These are phyloP conservation scores for Perizoma flavofasciatum DNA, from an alignment of 2,888 invertebrate genomes.

Conservation along the genomic window DNA sequence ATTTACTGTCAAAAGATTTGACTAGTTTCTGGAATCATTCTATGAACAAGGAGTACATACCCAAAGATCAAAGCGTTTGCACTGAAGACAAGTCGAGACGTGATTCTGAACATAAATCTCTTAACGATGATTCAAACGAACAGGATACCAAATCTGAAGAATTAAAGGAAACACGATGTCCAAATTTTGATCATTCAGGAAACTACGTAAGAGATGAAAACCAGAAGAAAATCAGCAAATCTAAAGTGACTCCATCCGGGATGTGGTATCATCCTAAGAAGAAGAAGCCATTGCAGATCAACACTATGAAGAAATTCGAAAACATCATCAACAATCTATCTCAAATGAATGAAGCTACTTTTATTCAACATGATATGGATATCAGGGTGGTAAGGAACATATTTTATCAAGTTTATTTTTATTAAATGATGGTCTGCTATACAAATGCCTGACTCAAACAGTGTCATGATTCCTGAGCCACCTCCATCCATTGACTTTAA, in stretches of 20 bases:
- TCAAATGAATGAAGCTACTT: constrained; percentile 67
- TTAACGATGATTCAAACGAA: constrained; percentile 58
- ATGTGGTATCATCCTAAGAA: constrained; percentile 80
- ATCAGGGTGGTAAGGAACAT: constrained; percentile 69
- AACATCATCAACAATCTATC: constrained; percentile 63
- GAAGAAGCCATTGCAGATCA: constrained; percentile 67
- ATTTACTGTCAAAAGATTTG: constrained; percentile 61
- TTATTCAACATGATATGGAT: constrained; percentile 79
- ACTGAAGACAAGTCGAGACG: constrained; percentile 52
- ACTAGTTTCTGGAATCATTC: constrained; percentile 62
- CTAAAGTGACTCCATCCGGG: constrained; percentile 67
- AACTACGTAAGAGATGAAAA: constrained; percentile 69
- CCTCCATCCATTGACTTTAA: too few relatives aligned
- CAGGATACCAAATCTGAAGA: constrained; percentile 56
- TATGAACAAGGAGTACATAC: constrained; percentile 46
- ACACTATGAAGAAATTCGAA: constrained; percentile 73
- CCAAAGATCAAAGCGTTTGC: constrained; percentile 49
- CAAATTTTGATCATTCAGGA: constrained; percentile 73
- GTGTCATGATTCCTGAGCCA: too few relatives aligned
- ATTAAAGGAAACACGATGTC: constrained; percentile 62
- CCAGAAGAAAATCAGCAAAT: constrained; percentile 64
- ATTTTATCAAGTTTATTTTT: neutral
- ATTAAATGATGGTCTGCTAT: too few relatives aligned
- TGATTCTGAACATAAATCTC: constrained; percentile 51
- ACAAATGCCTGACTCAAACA: too few relatives aligned